A percentile compares a stretch with the other conserved stretches of the same genome.
Conservation (phyloP, 2,797 vertebrate genomes). For the Poecilia gillii region DNA sequence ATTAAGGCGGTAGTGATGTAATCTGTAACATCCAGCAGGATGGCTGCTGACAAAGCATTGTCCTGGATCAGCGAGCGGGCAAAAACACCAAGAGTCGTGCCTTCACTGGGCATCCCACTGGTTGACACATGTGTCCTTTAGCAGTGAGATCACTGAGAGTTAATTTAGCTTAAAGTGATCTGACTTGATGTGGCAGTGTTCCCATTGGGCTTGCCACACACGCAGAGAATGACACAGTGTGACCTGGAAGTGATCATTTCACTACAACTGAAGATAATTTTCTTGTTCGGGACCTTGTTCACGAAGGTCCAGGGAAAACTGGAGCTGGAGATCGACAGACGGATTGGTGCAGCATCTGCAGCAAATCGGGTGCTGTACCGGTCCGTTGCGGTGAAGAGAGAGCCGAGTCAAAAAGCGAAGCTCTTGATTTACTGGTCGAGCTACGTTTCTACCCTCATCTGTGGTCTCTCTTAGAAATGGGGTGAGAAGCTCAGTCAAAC, state of each 20-base stretch:
- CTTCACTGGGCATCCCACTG: slow-evolving; percentile 40
- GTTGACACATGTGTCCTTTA: slow-evolving; percentile 58
- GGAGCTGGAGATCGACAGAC: no score
- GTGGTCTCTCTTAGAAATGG: no score
- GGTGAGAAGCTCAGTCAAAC: no score
- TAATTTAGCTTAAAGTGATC: slow-evolving; percentile 73
- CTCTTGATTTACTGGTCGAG: no score
- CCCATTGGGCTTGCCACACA: slow-evolving; percentile 49
- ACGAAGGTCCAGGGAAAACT: no score
- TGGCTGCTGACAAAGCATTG: slow-evolving; percentile 51
- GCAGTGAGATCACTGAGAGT: slow-evolving; percentile 62
- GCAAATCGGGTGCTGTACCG: fast-evolving
- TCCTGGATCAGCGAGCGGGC: slow-evolving; percentile 25
- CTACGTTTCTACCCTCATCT: no score
- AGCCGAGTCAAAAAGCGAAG: no score
- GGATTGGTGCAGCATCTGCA: no score
- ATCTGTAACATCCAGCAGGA: slow-evolving; percentile 31
- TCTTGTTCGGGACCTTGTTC: background rate
- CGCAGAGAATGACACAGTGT: background rate
- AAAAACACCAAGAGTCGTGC: slow-evolving; percentile 25
- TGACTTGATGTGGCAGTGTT: slow-evolving; percentile 52
- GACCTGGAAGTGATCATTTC: slow-evolving; percentile 18
- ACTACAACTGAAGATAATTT: slow-evolving; percentile 2
- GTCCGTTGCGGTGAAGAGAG: no score
- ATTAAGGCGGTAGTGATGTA: slow-evolving; percentile 24